Percentiles rank a stretch among this genome's conserved stretches.
Conservation (phyloP, 2,797 vertebrate genomes). For the Diglossa cyanea region DNA sequence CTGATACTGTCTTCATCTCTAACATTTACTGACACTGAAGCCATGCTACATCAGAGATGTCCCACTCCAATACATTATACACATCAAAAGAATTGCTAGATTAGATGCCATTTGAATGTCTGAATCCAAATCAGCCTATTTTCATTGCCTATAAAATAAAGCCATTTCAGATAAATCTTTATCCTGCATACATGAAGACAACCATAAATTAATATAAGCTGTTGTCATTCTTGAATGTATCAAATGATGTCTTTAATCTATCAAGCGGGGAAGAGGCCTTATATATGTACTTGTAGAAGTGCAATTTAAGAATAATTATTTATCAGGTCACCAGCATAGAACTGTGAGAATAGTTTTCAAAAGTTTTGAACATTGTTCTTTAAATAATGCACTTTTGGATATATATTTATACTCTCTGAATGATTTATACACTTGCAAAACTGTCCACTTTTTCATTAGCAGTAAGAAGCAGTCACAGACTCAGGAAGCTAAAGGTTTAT, state of each 20-base stretch:
- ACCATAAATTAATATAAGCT: not conserved
- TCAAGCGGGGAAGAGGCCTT: not conserved
- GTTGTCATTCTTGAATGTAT: not conserved
- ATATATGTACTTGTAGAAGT: not conserved
- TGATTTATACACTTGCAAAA: not conserved
- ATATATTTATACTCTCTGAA: not conserved
- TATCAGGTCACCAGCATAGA: not conserved
- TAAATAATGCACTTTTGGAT: not conserved
- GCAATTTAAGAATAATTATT: not conserved
- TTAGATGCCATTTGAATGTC: not conserved
- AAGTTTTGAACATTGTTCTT: not conserved
- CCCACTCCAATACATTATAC: not conserved
- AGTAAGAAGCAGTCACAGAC: not conserved
- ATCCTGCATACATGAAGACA: not conserved
- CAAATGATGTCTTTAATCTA: not conserved
- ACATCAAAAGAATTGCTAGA: not conserved
- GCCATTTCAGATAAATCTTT: not conserved
- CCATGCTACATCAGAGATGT: not conserved
- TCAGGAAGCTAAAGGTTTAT: slow-evolving; percentile 14
- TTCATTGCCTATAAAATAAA: not conserved
- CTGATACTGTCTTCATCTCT: not conserved
- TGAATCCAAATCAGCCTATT: not conserved
- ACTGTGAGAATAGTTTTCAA: not conserved
- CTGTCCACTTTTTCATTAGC: not conserved
- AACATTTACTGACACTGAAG: not conserved